Conservation (phyloP, 2,113 vertebrate species). For the Apus apus region DNA sequence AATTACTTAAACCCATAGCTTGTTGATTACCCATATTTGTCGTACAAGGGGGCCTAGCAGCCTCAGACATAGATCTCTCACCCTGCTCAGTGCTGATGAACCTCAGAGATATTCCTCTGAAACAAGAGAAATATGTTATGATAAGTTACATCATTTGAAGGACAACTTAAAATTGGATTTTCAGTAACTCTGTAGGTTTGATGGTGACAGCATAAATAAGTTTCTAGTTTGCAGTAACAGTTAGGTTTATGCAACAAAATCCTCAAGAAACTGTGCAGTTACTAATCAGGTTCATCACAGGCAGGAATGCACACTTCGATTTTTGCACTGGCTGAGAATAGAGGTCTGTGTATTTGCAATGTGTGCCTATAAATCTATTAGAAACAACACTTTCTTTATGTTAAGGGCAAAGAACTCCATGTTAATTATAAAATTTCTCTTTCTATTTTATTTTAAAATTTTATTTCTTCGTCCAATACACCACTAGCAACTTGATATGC, state of each 20-base stretch:
- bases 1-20: neutral
- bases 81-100: neutral
- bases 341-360: neutral
- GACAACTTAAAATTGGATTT: neutral
- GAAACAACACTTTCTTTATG: neutral
- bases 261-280: neutral
- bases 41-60: neutral
- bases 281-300: neutral
- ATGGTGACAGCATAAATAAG: neutral
- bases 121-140: neutral
- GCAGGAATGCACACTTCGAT: neutral
- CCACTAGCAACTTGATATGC: neutral
- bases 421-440: neutral
- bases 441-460: neutral
- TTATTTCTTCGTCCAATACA: neutral
- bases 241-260: neutral
- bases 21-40: slow-evolving; percentile 8
- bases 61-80: neutral
- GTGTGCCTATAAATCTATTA: neutral
- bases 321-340: neutral
- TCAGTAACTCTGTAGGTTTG: neutral
- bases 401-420: neutral
- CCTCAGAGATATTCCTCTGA: neutral
- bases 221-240: neutral
- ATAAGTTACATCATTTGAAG: neutral